A percentile compares a stretch with the other conserved stretches of the same genome.
Conservation (phyloP, 2,113 vertebrate species). For the Gallinago media region DNA sequence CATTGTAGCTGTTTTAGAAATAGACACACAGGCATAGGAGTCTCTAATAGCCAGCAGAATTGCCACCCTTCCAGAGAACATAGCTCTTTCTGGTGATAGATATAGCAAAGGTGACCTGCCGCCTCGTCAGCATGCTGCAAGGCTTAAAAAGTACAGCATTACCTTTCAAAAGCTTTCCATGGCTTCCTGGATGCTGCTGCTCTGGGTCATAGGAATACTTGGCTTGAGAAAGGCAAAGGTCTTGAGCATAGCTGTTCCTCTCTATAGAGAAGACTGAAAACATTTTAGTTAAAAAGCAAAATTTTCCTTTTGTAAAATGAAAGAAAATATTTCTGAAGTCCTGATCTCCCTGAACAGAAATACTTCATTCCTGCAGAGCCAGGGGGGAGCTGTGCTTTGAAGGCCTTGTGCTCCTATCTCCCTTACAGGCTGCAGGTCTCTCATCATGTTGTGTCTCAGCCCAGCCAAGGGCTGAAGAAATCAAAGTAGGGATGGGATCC, state of each 20-base stretch:
- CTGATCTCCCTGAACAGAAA: background rate
- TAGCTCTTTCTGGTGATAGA: background rate
- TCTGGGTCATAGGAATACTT: background rate
- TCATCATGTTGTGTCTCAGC: background rate
- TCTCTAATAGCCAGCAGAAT: constrained; percentile 13
- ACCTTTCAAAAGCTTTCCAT: background rate
- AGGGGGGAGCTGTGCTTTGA: background rate
- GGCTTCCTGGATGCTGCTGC: background rate
- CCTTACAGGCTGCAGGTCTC: background rate
- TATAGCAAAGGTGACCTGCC: constrained; percentile 30
- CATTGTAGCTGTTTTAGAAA: background rate
- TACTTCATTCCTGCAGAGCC: background rate
- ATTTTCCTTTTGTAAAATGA: background rate
- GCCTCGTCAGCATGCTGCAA: background rate
- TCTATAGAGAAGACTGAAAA: background rate
- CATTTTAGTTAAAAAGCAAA: background rate
- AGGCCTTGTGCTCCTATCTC: background rate
- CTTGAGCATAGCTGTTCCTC: background rate
- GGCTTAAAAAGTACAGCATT: background rate
- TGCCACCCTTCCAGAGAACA: background rate
- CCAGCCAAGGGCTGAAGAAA: background rate
- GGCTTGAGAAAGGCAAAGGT: background rate
- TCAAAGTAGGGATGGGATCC: background rate
- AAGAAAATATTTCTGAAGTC: background rate
- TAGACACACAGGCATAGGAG: background rate